Evolutionary conservation across 2,797 vertebrate genomes (phyloP).

Genomic region (Ceryle rudis): DNA sequence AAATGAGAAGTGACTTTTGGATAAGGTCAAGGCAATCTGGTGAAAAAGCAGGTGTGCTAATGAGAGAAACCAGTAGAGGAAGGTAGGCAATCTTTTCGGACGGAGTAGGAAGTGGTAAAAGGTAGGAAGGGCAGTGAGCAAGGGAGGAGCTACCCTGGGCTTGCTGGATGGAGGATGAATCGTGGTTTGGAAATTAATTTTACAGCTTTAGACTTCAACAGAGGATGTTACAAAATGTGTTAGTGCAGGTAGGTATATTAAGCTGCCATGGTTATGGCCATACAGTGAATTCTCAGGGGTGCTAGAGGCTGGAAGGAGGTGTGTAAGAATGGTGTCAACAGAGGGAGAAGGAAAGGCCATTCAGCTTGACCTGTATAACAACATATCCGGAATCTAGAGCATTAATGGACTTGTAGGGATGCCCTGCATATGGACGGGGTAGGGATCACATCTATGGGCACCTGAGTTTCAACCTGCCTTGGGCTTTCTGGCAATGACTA

Average conservation of each 20-base stretch:
- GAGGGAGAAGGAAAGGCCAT: not conserved
- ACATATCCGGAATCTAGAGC: not conserved
- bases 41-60: not conserved
- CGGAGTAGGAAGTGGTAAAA: not conserved
- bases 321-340: not conserved
- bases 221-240: not conserved
- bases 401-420: not conserved
- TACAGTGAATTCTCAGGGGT: not conserved
- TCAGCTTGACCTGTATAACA: not conserved
- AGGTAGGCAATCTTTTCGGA: not conserved
- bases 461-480: rapidly evolving
- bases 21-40: rapidly evolving
- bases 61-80: not conserved
- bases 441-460: not conserved
- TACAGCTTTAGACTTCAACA: not conserved
- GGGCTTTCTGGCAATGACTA: not conserved
- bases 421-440: not conserved
- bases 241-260: not conserved
- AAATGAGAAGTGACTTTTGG: not conserved
- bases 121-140: not conserved
- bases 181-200: not conserved
- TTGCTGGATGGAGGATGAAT: not conserved
- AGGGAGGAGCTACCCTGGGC: not conserved
- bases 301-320: not conserved
- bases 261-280: not conserved